These are phyloP conservation scores for Lysiphlebus fabarum DNA, from an alignment of 1,140 invertebrate species.

Conservation along the genomic window DNA sequence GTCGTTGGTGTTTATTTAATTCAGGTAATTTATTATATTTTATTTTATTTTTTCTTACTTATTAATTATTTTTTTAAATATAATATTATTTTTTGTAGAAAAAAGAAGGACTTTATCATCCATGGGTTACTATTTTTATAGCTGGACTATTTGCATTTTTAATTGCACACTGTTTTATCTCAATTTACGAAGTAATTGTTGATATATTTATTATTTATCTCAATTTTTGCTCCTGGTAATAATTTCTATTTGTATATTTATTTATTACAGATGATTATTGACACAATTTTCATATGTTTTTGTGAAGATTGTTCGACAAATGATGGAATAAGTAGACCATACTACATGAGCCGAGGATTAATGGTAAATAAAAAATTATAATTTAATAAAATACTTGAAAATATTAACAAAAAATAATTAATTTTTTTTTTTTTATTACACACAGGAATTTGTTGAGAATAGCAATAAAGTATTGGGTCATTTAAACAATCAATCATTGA, in stretches of 20 bases:
- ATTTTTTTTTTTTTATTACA: conserved; percentile 21
- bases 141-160: conserved; percentile 69
- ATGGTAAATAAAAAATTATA: conserved; percentile 55
- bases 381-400: conserved; percentile 13
- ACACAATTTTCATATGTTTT: conserved; percentile 81
- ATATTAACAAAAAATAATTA: conserved; percentile 11
- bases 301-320: conserved; percentile 75
- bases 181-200: conserved; percentile 70
- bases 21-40: conserved; percentile 50
- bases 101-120: conserved; percentile 63
- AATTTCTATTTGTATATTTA: conserved; percentile 18
- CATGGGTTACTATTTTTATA: conserved; percentile 66
- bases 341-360: conserved; percentile 72
- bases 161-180: conserved; percentile 73
- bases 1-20: conserved; percentile 62
- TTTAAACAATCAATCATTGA: conserved; percentile 27
- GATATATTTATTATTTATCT: background rate
- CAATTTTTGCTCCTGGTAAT: conserved; percentile 1
- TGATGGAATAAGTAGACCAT: conserved; percentile 69
- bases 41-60: conserved; percentile 1
- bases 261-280: conserved; percentile 71
- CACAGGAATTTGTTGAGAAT: conserved; percentile 64
- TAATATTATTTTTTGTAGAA: conserved; percentile 48
- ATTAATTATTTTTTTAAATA: conserved; percentile 2
- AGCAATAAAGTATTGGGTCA: conserved; percentile 59